Evolutionary conservation across 1,140 invertebrate genomes (phyloP).

Genomic region (Ridgeia piscesae): DNA sequence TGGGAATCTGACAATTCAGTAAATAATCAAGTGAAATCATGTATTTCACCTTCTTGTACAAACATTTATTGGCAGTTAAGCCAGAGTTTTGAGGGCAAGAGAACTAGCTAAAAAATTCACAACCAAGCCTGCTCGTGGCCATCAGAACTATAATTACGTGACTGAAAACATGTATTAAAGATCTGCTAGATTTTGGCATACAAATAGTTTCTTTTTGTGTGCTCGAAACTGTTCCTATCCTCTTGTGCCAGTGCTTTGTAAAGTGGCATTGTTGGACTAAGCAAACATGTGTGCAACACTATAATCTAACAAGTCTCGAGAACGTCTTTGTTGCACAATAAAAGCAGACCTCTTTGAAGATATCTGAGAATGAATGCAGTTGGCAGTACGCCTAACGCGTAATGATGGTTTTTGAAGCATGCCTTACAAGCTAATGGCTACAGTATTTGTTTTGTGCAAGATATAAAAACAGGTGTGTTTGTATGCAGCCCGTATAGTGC

Average conservation of each 20-base stretch:
- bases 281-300: too few species aligned
- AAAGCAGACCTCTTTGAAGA: neutral
- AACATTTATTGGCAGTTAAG: too few species aligned
- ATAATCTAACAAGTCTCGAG: neutral
- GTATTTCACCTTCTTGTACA: too few species aligned
- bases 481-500: neutral
- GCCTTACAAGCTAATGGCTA: neutral
- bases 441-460: neutral
- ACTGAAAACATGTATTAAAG: neutral
- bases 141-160: neutral
- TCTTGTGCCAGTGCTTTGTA: neutral
- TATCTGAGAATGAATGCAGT: neutral
- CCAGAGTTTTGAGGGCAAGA: too few species aligned
- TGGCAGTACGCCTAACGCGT: neutral
- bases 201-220: neutral
- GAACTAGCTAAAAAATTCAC: neutral
- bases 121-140: neutral
- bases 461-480: neutral
- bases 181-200: neutral
- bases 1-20: too few species aligned
- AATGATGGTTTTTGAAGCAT: neutral
- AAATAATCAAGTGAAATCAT: too few species aligned
- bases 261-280: too few species aligned
- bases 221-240: neutral
- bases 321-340: neutral